Percentiles rank a stretch among this genome's conserved stretches.
Conservation (phyloP, 2,113 vertebrate genomes). For the Emydura subglobosa region DNA sequence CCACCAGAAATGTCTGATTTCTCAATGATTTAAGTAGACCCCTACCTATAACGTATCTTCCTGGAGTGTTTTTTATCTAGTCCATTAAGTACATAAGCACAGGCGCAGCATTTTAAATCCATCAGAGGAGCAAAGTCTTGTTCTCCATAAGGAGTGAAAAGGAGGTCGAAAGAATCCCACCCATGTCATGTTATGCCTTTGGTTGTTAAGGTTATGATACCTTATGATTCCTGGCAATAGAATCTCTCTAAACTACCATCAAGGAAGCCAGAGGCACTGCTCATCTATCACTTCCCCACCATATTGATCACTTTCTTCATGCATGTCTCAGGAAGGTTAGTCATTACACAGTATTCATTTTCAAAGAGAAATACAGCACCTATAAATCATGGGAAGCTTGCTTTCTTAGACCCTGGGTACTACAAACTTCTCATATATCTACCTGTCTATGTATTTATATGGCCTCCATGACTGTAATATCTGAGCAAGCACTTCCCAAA, state of each 20-base stretch:
- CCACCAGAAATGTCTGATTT: too few species aligned
- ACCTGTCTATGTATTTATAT: too few species aligned
- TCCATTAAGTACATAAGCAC: not conserved
- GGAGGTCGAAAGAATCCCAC: not conserved
- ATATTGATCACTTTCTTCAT: fast-evolving
- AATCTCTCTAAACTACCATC: not conserved
- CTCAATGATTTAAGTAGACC: too few species aligned
- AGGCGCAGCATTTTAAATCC: not conserved
- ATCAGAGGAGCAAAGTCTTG: not conserved
- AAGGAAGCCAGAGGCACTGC: not conserved
- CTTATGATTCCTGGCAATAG: fast-evolving
- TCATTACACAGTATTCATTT: not conserved
- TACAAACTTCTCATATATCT: not conserved
- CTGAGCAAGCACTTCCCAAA: too few species aligned
- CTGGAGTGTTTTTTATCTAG: not conserved
- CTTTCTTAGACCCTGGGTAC: not conserved
- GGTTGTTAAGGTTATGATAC: not conserved
- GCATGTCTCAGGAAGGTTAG: not conserved
- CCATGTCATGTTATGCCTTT: not conserved
- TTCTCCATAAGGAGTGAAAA: not conserved
- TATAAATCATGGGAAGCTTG: not conserved
- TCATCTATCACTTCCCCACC: not conserved
- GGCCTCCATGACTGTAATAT: too few species aligned
- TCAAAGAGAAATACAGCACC: not conserved
- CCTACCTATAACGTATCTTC: not conserved